Percentiles rank a stretch among this genome's conserved stretches.
Evolutionary conservation across 2,113 vertebrate species (phyloP).

Genomic region (Platichthys flesus): DNA sequence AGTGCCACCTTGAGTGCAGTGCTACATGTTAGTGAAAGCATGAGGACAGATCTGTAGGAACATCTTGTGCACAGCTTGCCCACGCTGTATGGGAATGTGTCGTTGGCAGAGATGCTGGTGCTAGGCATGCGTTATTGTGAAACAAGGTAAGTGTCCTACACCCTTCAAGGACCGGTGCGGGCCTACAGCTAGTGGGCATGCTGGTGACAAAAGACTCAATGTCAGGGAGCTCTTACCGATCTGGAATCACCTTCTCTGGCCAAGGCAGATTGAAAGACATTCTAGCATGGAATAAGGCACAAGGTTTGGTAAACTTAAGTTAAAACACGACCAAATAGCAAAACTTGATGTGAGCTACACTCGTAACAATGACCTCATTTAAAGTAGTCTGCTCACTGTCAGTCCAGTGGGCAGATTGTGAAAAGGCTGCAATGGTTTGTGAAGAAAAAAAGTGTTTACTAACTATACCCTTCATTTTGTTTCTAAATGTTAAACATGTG

Average conservation of each 20-base stretch:
- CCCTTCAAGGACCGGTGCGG: slow-evolving; percentile 23
- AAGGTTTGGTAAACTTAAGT: slow-evolving; percentile 53
- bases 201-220: slow-evolving; percentile 64
- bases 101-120: slow-evolving; percentile 40
- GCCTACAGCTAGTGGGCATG: slow-evolving; percentile 69
- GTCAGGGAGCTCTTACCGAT: slow-evolving; percentile 91
- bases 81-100: slow-evolving; percentile 12
- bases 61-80: slow-evolving; percentile 2
- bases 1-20: slow-evolving; percentile 15
- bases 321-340: slow-evolving; percentile 7
- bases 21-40: slow-evolving; percentile 72
- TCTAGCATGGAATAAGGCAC: slow-evolving; percentile 90
- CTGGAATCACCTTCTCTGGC: slow-evolving; percentile 95
- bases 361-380: neutral
- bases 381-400: neutral
- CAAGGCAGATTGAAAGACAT: slow-evolving; percentile 98
- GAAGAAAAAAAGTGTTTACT: too few species aligned
- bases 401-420: neutral
- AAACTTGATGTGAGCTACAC: neutral
- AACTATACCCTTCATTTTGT: too few species aligned
- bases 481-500: too few species aligned
- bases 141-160: slow-evolving; percentile 14
- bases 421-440: neutral
- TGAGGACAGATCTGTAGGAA: slow-evolving; percentile 29
- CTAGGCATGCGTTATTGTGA: slow-evolving; percentile 67